Percentiles rank a stretch among this genome's conserved stretches.
Evolutionary conservation across 2,113 vertebrate genomes (phyloP).

Genomic region (Jacana jacana): DNA sequence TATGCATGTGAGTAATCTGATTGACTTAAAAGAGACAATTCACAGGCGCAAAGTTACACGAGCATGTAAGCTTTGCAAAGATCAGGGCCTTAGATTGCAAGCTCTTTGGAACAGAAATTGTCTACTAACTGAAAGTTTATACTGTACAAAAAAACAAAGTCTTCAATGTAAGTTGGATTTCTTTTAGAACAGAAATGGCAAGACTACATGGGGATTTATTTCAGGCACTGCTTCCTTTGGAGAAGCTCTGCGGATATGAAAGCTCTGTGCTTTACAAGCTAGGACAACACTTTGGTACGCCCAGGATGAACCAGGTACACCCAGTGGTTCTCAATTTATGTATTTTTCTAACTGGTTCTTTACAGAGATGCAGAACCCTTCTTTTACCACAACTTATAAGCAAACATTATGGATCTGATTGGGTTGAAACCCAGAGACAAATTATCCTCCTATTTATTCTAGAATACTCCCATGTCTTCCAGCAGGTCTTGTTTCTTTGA

Average conservation of each 20-base stretch:
- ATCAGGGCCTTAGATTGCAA: not conserved
- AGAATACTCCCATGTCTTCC: not conserved
- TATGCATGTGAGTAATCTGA: not conserved
- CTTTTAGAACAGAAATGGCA: not conserved
- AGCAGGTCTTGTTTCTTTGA: no score
- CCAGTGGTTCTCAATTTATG: not conserved
- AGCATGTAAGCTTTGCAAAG: not conserved
- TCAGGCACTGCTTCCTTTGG: not conserved
- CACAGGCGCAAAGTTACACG: not conserved
- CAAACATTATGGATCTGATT: not conserved
- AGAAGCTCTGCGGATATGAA: not conserved
- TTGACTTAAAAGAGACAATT: not conserved
- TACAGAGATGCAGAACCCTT: not conserved
- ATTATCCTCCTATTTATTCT: not conserved
- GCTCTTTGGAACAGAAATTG: not conserved
- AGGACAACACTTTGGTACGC: accelerated
- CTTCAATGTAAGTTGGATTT: not conserved
- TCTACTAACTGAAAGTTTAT: not conserved
- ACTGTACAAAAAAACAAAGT: not conserved
- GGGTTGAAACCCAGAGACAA: not conserved
- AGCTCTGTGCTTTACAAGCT: not conserved
- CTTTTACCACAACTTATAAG: not conserved
- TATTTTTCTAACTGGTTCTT: not conserved
- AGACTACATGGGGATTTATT: not conserved
- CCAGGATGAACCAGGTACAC: not conserved